phyloP scores from a whole-genome alignment of 35 echinoderm and acorn worm genomes.

The Apostichopus californicus region DNA sequence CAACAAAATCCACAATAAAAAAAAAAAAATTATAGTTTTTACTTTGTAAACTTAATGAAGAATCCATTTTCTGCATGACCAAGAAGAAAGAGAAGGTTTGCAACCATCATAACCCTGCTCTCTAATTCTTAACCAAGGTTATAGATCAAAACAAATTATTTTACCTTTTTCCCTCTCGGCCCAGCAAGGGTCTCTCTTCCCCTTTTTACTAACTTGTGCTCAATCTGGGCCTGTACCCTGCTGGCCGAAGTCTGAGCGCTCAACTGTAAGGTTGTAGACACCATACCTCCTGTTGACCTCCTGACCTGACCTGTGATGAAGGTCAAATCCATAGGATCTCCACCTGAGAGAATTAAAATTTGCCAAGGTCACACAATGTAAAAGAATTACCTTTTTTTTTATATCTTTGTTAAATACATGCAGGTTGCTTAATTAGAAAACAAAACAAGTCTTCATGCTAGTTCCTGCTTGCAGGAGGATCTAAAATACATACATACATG shows the following conservation, averaged over 20 bases:
- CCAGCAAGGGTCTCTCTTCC: slow-evolving; percentile 51
- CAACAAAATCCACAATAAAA: no score
- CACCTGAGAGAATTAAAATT: slow-evolving; percentile 15
- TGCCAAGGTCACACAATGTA: no score
- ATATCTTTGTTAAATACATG: no score
- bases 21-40: no score
- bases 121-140: no score
- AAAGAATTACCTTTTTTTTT: no score
- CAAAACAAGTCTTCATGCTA: no score
- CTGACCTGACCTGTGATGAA: slow-evolving; percentile 93
- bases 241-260: slow-evolving; percentile 90
- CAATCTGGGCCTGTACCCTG: slow-evolving; percentile 86
- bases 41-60: neutral
- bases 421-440: no score
- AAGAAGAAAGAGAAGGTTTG: neutral
- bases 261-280: slow-evolving; percentile 83
- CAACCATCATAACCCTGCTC: no score
- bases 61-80: neutral
- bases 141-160: neutral
- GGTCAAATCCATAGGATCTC: slow-evolving; percentile 68
- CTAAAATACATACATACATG: no score
- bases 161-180: slow-evolving; percentile 49
- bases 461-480: no score
- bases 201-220: slow-evolving; percentile 89
- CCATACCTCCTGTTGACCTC: slow-evolving; percentile 64